phyloP scores from a whole-genome alignment of 2,113 vertebrate genomes.

The Trachemys scripta region DNA sequence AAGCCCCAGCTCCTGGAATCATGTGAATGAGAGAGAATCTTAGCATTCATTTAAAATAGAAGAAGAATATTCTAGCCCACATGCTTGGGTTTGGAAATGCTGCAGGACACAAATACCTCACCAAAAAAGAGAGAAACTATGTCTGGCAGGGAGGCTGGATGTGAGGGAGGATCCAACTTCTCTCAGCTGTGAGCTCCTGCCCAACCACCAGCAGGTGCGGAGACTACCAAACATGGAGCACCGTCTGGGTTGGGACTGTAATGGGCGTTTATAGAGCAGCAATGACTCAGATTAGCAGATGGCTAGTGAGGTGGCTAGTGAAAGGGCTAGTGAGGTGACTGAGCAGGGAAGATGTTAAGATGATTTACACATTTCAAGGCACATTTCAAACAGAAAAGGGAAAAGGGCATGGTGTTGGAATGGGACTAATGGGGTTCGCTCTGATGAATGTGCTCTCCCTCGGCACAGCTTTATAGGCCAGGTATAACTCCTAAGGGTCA shows the following conservation, averaged over 20 bases:
- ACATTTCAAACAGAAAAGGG: slow-evolving; percentile 53
- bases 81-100: neutral
- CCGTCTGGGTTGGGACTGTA: neutral
- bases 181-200: neutral
- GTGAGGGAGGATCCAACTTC: neutral
- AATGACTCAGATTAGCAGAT: neutral
- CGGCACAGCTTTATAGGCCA: neutral
- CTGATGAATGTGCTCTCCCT: neutral
- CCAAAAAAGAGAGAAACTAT: neutral
- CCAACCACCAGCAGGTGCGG: neutral
- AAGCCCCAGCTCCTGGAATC: neutral
- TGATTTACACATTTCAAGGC: no score
- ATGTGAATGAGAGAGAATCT: neutral
- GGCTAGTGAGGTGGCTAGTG: neutral
- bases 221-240: neutral
- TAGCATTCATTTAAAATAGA: neutral
- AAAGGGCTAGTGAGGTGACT: no score
- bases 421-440: neutral
- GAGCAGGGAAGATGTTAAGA: no score
- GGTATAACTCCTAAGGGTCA: neutral
- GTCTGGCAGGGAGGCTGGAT: neutral
- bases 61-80: neutral
- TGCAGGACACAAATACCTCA: neutral
- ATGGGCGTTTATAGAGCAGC: neutral
- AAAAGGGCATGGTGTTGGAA: neutral